These are phyloP conservation scores for Vimba vimba DNA, from an alignment of 2,113 vertebrate genomes.

Conservation along the genomic window DNA sequence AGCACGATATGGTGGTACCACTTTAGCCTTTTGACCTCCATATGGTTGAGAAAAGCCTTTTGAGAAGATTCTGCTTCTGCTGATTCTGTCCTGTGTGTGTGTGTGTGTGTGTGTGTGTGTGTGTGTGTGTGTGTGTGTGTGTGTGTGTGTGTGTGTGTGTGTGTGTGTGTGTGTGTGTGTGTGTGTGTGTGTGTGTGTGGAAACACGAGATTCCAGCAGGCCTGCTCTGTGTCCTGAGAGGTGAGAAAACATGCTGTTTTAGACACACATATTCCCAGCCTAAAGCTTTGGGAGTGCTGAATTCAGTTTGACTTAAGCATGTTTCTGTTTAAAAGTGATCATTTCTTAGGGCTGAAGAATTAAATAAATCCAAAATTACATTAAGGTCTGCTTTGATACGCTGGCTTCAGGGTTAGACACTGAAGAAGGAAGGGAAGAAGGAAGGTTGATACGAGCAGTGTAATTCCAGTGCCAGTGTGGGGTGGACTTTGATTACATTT, in stretches of 20 bases:
- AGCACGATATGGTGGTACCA: not conserved
- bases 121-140: too few species aligned
- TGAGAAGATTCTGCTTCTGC: not conserved
- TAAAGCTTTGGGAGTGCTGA: constrained; percentile 13
- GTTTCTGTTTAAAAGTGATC: not conserved
- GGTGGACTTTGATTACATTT: constrained; percentile 43
- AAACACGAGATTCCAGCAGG: not conserved
- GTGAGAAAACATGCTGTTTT: not conserved
- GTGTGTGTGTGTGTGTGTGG: too few species aligned
- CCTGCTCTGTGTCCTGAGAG: not conserved
- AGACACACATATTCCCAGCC: not conserved
- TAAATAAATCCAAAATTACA: constrained; percentile 22
- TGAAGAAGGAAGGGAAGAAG: not conserved
- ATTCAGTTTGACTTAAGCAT: constrained; percentile 6
- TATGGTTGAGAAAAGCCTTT: not conserved
- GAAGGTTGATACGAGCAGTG: constrained; percentile 12
- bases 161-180: too few species aligned
- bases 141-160: too few species aligned
- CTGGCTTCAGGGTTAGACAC: constrained; percentile 15
- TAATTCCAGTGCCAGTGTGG: constrained; percentile 21
- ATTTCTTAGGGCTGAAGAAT: constrained; percentile 17
- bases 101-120: too few species aligned
- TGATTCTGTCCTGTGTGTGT: too few species aligned
- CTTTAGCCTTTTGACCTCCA: not conserved
- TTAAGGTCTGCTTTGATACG: constrained; percentile 30